Evolutionary conservation across 2,113 vertebrate genomes (phyloP).

Genomic region (Lagopus leucura): DNA sequence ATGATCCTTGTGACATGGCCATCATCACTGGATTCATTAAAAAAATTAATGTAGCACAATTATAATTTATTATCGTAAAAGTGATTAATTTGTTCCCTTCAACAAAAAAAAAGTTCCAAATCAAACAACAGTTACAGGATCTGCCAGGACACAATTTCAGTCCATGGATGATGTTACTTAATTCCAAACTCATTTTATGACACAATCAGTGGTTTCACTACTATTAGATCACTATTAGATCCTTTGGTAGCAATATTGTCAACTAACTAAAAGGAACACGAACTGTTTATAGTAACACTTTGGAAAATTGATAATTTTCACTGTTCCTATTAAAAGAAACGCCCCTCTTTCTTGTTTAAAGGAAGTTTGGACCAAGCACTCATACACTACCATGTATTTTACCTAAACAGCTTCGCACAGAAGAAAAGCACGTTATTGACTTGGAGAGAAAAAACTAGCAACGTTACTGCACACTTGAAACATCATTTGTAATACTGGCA

Average conservation of each 20-base stretch:
- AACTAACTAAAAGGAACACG: constrained; percentile 1
- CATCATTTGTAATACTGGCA: neutral
- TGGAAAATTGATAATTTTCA: neutral
- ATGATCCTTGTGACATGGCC: neutral
- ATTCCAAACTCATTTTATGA: constrained; percentile 51
- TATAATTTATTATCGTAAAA: constrained; percentile 7
- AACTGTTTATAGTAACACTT: constrained; percentile 1
- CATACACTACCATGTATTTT: neutral
- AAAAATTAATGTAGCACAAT: neutral
- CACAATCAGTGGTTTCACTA: constrained; percentile 45
- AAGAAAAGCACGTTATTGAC: neutral
- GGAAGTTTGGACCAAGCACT: neutral
- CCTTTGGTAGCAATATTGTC: neutral
- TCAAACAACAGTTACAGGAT: neutral
- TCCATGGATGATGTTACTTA: constrained; percentile 28
- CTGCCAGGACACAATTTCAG: neutral
- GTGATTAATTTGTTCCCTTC: neutral
- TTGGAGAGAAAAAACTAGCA: neutral
- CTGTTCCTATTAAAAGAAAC: neutral
- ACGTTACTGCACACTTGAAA: neutral
- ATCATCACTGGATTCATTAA: neutral
- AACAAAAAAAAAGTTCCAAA: neutral
- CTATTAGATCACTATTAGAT: neutral
- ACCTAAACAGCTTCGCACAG: neutral
- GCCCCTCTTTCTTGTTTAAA: neutral